phyloP scores from a whole-genome alignment of 2,888 invertebrate species.

The Orchestes rusci region DNA sequence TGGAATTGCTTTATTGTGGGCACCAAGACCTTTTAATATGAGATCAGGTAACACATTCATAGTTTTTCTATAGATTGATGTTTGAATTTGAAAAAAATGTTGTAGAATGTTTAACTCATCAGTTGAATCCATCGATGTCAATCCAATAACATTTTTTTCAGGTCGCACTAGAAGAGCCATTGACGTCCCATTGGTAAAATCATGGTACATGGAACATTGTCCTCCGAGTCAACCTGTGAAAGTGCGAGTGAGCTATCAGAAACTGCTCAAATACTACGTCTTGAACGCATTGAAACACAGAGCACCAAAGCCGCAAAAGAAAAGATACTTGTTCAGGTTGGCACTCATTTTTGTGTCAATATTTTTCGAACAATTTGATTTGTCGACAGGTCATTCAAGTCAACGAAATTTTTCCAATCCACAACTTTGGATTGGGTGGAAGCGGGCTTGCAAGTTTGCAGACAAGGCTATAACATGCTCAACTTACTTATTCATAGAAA shows the following conservation, averaged over 20 bases:
- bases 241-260: conserved; percentile 98
- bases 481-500: conserved; percentile 98
- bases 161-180: conserved; percentile 90
- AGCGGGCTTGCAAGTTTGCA: conserved; percentile 94
- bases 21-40: conserved; percentile 95
- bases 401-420: conserved; percentile 99
- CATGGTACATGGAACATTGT: conserved; percentile 94
- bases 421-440: conserved; percentile 99
- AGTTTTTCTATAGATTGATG: too few relatives aligned
- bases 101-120: neutral
- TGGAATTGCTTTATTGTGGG: conserved; percentile 95
- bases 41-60: conserved; percentile 63
- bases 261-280: conserved; percentile 95
- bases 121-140: neutral
- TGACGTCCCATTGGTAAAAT: conserved; percentile 95
- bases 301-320: conserved; percentile 97
- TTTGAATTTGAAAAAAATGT: too few relatives aligned
- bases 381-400: conserved; percentile 97
- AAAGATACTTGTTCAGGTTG: conserved; percentile 94
- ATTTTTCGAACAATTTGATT: too few relatives aligned
- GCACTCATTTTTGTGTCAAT: neutral
- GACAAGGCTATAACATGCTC: conserved; percentile 99
- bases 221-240: conserved; percentile 97
- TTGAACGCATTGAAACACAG: conserved; percentile 96
- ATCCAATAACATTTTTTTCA: too few relatives aligned